These are phyloP conservation scores for Thumatha senex DNA, from an alignment of 2,888 invertebrate species.

Conservation along the genomic window DNA sequence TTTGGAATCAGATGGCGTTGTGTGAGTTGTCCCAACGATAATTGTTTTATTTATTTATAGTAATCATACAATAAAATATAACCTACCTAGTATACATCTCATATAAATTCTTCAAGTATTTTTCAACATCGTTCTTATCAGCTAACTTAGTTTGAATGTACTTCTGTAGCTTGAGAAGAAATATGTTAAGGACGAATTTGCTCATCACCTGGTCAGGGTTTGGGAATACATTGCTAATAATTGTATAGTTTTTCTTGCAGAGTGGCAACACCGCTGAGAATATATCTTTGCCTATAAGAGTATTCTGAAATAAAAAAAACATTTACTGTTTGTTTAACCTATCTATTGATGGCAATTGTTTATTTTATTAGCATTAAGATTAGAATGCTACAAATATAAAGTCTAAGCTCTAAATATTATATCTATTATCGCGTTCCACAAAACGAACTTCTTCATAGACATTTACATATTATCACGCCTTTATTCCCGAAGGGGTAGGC, in stretches of 20 bases:
- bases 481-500: too few species aligned
- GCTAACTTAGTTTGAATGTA: slow-evolving; percentile 92
- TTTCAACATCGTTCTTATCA: slow-evolving; percentile 92
- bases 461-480: too few species aligned
- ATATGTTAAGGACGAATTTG: slow-evolving; percentile 98
- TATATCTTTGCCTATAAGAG: slow-evolving; percentile 93
- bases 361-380: too few species aligned
- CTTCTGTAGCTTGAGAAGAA: slow-evolving; percentile 94
- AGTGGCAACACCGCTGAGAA: slow-evolving; percentile 95
- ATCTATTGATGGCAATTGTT: neutral
- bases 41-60: too few species aligned
- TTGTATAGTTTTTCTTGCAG: slow-evolving; percentile 93
- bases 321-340: too few species aligned
- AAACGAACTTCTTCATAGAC: too few species aligned
- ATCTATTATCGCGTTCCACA: too few species aligned
- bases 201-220: slow-evolving; percentile 99
- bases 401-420: too few species aligned
- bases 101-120: slow-evolving; percentile 94
- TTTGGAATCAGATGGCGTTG: too few species aligned
- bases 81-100: slow-evolving; percentile 93
- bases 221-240: slow-evolving; percentile 95
- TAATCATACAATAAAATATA: neutral
- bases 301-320: slow-evolving; percentile 85
- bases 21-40: too few species aligned
- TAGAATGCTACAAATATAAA: too few species aligned